Percentiles rank a stretch among this genome's conserved stretches.
Evolutionary conservation across 2,888 invertebrate genomes (phyloP).

Genomic region (Augochlorella aurata): DNA sequence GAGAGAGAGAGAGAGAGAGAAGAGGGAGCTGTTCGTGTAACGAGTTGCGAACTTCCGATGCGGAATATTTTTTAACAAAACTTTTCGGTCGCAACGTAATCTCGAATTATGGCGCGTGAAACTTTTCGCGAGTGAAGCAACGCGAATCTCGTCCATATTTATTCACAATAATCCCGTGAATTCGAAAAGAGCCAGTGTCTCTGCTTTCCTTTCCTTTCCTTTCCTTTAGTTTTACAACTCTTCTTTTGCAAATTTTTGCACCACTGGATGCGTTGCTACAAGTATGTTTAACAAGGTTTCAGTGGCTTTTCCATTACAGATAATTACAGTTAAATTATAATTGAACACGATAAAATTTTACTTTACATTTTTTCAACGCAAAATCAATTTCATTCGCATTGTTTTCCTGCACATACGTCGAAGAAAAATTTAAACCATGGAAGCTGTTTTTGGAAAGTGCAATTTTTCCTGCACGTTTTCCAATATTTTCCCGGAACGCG

Average conservation of each 20-base stretch:
- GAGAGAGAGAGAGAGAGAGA: not conserved
- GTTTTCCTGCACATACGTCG: too few relatives aligned
- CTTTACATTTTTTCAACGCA: too few relatives aligned
- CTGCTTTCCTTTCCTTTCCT: not conserved
- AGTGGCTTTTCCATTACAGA: too few relatives aligned
- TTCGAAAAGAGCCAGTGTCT: not conserved
- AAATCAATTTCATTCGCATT: too few relatives aligned
- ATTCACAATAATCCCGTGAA: not conserved
- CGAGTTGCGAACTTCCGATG: slow-evolving; percentile 23
- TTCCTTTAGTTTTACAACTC: not conserved
- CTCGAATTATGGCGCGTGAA: slow-evolving; percentile 14
- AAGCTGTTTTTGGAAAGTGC: too few relatives aligned
- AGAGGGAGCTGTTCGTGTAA: not conserved
- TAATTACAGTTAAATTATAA: too few relatives aligned
- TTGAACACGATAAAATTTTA: too few relatives aligned
- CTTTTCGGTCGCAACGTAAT: slow-evolving; percentile 7
- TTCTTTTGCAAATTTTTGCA: not conserved
- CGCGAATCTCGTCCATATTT: slow-evolving; percentile 9
- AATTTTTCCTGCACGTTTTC: too few relatives aligned
- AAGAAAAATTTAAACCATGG: too few relatives aligned
- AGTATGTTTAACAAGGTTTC: not conserved
- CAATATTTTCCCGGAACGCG: too few relatives aligned
- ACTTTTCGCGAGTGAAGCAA: not conserved
- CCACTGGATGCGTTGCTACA: not conserved
- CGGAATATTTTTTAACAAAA: slow-evolving; percentile 21